A percentile compares a stretch with the other conserved stretches of the same genome.
Conservation (phyloP, 2,113 vertebrate species). For the Scytalopus superciliaris region DNA sequence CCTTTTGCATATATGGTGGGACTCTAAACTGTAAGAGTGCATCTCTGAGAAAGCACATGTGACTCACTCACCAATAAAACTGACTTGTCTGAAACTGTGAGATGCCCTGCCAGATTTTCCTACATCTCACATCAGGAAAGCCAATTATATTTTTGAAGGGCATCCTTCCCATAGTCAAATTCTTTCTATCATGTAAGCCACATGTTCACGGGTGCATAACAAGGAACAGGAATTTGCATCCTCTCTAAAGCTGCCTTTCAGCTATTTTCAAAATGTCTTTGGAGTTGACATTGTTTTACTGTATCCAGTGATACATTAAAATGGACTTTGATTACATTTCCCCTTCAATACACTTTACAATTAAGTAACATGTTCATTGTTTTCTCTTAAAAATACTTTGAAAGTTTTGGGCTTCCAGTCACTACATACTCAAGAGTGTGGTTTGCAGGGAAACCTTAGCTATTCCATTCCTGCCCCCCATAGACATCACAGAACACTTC, state of each 20-base stretch:
- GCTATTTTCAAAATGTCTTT: not conserved
- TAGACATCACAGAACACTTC: not conserved
- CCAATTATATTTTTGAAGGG: not conserved
- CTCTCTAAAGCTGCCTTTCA: not conserved
- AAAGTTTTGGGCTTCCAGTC: not conserved
- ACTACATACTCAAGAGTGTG: not conserved
- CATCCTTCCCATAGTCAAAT: not conserved
- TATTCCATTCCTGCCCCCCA: not conserved
- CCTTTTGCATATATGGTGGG: not conserved
- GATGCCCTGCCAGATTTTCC: not conserved
- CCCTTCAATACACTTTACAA: not conserved
- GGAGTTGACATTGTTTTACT: not conserved
- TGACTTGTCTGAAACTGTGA: not conserved
- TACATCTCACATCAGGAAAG: not conserved
- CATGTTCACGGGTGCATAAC: fast-evolving
- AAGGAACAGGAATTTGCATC: not conserved
- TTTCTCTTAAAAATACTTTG: not conserved
- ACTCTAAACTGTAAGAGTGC: not conserved
- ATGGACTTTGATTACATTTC: constrained; percentile 2
- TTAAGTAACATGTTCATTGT: not conserved
- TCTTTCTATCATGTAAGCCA: not conserved
- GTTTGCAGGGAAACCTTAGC: not conserved
- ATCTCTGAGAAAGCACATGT: not conserved
- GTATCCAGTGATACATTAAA: not conserved
- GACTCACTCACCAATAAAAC: not conserved